Percentiles rank a stretch among this genome's conserved stretches.
Conservation (phyloP, 1,140 invertebrate species). For the Phortica variegata region DNA sequence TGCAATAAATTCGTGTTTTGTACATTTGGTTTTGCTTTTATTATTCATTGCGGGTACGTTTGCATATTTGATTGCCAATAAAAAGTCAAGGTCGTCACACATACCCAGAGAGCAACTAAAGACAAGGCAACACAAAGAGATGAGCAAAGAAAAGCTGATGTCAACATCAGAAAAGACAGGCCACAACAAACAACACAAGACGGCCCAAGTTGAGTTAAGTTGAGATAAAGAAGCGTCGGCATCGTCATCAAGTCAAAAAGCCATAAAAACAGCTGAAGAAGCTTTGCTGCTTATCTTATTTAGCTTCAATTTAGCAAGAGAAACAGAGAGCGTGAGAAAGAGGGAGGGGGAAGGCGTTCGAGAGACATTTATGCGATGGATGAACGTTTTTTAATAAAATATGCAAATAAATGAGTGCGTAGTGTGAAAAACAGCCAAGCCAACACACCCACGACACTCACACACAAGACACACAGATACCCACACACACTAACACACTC, state of each 20-base stretch:
- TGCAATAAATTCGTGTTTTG: slow-evolving; percentile 1
- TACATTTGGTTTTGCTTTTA: slow-evolving; percentile 12
- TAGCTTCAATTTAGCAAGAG: too few species aligned
- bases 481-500: neutral
- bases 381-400: slow-evolving; percentile 33
- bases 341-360: too few species aligned
- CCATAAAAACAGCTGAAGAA: too few species aligned
- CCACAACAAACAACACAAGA: too few species aligned
- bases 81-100: slow-evolving; percentile 24
- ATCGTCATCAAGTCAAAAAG: too few species aligned
- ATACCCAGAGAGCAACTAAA: slow-evolving; percentile 9
- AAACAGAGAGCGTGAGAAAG: too few species aligned
- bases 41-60: slow-evolving; percentile 24
- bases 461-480: slow-evolving; percentile 5
- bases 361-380: too few species aligned
- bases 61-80: slow-evolving; percentile 50
- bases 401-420: slow-evolving; percentile 39
- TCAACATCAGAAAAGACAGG: slow-evolving; percentile 37
- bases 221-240: too few species aligned
- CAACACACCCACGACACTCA: slow-evolving; percentile 9
- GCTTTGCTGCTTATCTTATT: too few species aligned
- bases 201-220: too few species aligned
- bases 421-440: slow-evolving; percentile 15
- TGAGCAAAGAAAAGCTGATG: neutral
- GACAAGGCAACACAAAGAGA: neutral